Evolutionary conservation across 2,888 invertebrate species (phyloP), one percentile per base, ranked within the genome.

Genomic region (Endomychus coccineus): DNA sequence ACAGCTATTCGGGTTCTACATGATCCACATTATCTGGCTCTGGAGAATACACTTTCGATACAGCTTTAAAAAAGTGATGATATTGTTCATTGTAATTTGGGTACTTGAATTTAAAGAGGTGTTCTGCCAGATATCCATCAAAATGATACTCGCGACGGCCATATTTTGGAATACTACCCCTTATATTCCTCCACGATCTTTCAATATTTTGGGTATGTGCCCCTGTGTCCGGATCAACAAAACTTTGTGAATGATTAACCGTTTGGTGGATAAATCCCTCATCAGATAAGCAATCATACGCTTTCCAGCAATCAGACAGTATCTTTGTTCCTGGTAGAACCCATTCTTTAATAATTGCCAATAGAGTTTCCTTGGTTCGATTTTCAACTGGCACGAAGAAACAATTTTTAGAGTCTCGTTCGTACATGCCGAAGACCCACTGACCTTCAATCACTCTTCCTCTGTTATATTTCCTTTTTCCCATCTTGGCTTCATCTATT

Each of bases 221-320:
- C 9, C 25, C 9, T 10, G 49, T 45, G 3, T 49, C 47, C 2
- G 47, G 42, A 24, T 48, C 42, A 19, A 49, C 43, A 28, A 51
- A 52, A 35, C 49, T 45, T n/a, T n/a, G n/a, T n/a, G n/a, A n/a
- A n/a, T n/a, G n/a, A 22, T 49, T 50, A 1, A 50, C 51, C 2
- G 37, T 42, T 0, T 47, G 19, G 23, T 51, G 46, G 11, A 39
- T 5, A 31, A 38, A 50, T 7, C 27, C 35, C 7, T 30, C 30
- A 19, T 30, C 13, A 16, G 30, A 6, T 11, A 31, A 16, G 19
- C 24, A 23, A 10, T 36, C 9, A 21, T 33, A 40, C 3, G 36
- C 16, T 14, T 29, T 35, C 42, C 42, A 42, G 25, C 39, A 42
- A 13, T 40, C 36, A 2, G 28, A 28, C 5, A 36, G 28, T 2